phyloP scores from a whole-genome alignment of 2,888 invertebrate species.

The Eristalis arbustorum region DNA sequence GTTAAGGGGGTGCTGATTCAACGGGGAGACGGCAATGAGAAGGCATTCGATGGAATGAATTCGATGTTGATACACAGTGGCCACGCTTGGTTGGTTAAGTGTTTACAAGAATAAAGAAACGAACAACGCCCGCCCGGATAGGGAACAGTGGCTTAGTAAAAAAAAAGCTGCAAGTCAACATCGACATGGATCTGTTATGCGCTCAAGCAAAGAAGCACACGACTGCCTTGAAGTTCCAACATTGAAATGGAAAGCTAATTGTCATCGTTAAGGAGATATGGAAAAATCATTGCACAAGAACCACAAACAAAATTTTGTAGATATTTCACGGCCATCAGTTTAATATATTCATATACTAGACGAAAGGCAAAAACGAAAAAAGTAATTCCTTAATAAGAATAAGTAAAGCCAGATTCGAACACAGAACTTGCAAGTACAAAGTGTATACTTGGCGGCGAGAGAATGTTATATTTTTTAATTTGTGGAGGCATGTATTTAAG shows the following conservation, averaged over 20 bases:
- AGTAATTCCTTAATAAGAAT: too few species aligned
- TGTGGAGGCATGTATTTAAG: too few species aligned
- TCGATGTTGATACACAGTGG: conserved; percentile 17
- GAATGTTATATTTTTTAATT: too few species aligned
- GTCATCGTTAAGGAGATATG: not conserved
- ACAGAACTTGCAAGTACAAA: too few species aligned
- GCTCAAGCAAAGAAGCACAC: conserved; percentile 38
- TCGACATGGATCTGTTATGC: conserved; percentile 58
- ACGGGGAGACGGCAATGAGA: not conserved
- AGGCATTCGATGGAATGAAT: not conserved
- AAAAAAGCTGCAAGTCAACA: conserved; percentile 65
- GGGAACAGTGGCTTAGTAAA: conserved; percentile 36
- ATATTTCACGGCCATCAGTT: too few species aligned
- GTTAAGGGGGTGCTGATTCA: not conserved
- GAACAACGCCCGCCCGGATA: conserved; percentile 34
- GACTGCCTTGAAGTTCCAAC: not conserved
- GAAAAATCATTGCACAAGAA: too few species aligned
- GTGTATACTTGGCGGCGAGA: too few species aligned
- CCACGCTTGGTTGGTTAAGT: conserved; percentile 52
- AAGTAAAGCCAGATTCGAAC: too few species aligned
- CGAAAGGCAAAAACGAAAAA: too few species aligned
- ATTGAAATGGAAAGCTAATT: conserved; percentile 28
- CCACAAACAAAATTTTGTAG: too few species aligned
- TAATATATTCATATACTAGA: too few species aligned
- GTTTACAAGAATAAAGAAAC: conserved; percentile 37